These are phyloP conservation scores for Eupithecia exiguata DNA, from an alignment of 2,888 invertebrate species.

Conservation along the genomic window DNA sequence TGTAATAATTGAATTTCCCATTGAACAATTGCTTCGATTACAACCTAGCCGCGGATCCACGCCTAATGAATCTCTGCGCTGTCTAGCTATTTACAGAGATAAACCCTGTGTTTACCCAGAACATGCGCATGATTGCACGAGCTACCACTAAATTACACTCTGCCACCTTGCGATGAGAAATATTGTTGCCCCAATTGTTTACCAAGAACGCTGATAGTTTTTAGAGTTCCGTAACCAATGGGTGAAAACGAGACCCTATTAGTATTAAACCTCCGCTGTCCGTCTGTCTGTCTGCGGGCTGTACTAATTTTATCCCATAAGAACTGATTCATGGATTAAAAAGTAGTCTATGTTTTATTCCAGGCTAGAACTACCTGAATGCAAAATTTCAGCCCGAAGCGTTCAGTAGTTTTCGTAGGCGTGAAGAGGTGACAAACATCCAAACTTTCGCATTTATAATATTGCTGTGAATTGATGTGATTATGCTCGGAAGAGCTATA, in stretches of 20 bases:
- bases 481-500: not conserved
- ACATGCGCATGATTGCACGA: constrained; percentile 82
- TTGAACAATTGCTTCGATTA: constrained; percentile 83
- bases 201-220: not conserved
- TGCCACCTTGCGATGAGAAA: constrained; percentile 49
- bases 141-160: constrained; percentile 80
- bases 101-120: constrained; percentile 79
- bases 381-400: too few relatives aligned
- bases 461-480: too few relatives aligned
- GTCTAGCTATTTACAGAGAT: constrained; percentile 82
- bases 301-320: too few relatives aligned
- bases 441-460: too few relatives aligned
- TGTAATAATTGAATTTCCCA: constrained; percentile 80
- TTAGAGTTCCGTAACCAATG: not conserved
- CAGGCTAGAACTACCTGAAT: too few relatives aligned
- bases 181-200: not conserved
- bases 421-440: too few relatives aligned
- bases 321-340: too few relatives aligned
- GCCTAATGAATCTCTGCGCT: constrained; percentile 82
- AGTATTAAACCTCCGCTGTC: too few relatives aligned
- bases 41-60: constrained; percentile 76
- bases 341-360: too few relatives aligned
- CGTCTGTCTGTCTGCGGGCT: too few relatives aligned
- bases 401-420: too few relatives aligned
- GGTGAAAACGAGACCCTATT: too few relatives aligned